Evolutionary conservation across 2,888 invertebrate genomes (phyloP).

Genomic region (Trachelus stipa): DNA sequence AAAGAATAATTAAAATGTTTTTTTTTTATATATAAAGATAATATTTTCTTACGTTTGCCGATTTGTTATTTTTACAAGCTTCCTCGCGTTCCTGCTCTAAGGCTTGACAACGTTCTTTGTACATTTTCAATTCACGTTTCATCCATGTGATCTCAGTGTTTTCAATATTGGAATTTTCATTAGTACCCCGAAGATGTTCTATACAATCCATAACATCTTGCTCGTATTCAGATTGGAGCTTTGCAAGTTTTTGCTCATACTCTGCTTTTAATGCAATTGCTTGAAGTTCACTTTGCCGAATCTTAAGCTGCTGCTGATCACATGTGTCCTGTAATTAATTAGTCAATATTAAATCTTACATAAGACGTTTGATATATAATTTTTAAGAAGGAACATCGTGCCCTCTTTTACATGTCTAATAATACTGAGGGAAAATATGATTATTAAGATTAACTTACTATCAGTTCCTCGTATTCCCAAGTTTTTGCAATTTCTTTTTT

Average conservation of each 20-base stretch:
- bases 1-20: not conserved
- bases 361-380: not conserved
- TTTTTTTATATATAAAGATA: not conserved
- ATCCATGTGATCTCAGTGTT: slow-evolving; percentile 23
- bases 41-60: not conserved
- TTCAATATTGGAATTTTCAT: not conserved
- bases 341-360: not conserved
- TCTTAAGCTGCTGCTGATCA: slow-evolving; percentile 32
- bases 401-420: not conserved
- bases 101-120: slow-evolving; percentile 40
- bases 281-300: slow-evolving; percentile 38
- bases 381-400: not conserved
- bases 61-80: not conserved
- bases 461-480: slow-evolving; percentile 52
- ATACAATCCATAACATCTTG: slow-evolving; percentile 59
- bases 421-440: not conserved
- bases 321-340: slow-evolving; percentile 22
- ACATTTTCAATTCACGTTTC: slow-evolving; percentile 44
- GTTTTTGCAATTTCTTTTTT: slow-evolving; percentile 62
- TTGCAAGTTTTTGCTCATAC: slow-evolving; percentile 22
- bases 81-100: slow-evolving; percentile 34
- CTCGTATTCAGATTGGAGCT: slow-evolving; percentile 57
- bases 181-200: slow-evolving; percentile 48
- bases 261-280: slow-evolving; percentile 39
- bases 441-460: slow-evolving; percentile 56